Evolutionary conservation across 2,888 invertebrate genomes (phyloP).

Genomic region (Dyspetes luteomarginatus): DNA sequence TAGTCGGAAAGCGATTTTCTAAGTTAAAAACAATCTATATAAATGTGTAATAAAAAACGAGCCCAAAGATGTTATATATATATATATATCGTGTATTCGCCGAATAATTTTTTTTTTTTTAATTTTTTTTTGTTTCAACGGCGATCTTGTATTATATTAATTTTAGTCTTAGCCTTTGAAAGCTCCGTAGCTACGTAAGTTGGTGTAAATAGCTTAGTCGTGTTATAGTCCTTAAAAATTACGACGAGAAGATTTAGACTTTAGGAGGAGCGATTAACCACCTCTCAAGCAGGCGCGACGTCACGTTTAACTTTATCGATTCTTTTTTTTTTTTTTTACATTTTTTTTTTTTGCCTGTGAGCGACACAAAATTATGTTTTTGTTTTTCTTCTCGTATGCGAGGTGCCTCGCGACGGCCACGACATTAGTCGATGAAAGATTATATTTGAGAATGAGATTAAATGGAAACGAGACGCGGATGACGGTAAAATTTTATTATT

Average conservation of each 20-base stretch:
- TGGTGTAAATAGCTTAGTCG: conserved; percentile 81
- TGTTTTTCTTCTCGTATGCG: conserved; percentile 30
- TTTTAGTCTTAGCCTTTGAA: conserved; percentile 79
- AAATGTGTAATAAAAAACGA: conserved; percentile 83
- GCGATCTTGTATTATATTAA: conserved; percentile 82
- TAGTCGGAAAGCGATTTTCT: conserved; percentile 30
- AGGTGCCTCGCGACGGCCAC: neutral
- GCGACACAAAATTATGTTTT: conserved; percentile 22
- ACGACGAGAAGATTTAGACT: conserved; percentile 61
- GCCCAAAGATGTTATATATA: conserved; percentile 83
- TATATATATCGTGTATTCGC: conserved; percentile 78
- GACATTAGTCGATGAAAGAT: neutral
- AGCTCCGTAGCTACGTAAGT: conserved; percentile 78
- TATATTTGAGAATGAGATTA: conserved; percentile 10
- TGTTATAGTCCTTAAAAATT: conserved; percentile 66
- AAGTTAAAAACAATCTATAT: conserved; percentile 74
- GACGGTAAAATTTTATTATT: conserved; percentile 15
- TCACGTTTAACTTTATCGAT: conserved; percentile 7
- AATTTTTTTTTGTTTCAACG: conserved; percentile 61
- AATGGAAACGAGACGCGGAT: conserved; percentile 27
- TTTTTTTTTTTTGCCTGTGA: conserved; percentile 37
- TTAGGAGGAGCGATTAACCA: conserved; percentile 64
- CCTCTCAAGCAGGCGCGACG: conserved; percentile 48
- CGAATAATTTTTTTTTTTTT: conserved; percentile 67
- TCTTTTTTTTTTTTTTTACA: conserved; percentile 17